These are phyloP conservation scores for Pollenia griseotomentosa DNA, from an alignment of 2,888 invertebrate genomes.

Conservation along the genomic window DNA sequence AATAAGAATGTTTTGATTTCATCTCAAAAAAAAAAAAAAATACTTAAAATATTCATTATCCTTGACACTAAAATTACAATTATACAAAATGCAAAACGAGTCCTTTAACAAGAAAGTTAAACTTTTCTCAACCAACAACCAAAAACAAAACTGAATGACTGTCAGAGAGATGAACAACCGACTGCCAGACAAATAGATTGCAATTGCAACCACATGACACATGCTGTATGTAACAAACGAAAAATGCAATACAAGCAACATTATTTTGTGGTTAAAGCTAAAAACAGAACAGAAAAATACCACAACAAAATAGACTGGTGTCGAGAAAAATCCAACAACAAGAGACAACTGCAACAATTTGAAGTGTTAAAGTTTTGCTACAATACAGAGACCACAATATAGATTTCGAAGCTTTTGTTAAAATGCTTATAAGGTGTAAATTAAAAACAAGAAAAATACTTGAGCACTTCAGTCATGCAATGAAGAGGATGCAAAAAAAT, in stretches of 20 bases:
- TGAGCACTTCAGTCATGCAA: background rate
- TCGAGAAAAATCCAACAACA: conserved; percentile 29
- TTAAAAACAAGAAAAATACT: conserved; percentile 52
- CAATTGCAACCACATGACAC: conserved; percentile 72
- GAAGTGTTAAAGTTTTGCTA: conserved; percentile 14
- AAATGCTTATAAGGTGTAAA: conserved; percentile 66
- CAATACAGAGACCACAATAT: conserved; percentile 30
- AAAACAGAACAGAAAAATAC: conserved; percentile 22
- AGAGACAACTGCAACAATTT: conserved; percentile 45
- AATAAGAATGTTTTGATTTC: background rate
- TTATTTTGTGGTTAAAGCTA: conserved; percentile 64
- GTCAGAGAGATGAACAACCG: conserved; percentile 63
- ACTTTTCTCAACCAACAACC: conserved; percentile 36
- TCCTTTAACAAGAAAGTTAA: conserved; percentile 18
- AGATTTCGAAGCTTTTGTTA: conserved; percentile 21
- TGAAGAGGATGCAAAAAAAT: background rate
- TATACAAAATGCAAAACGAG: conserved; percentile 13
- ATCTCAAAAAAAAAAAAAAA: background rate
- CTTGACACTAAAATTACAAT: conserved; percentile 30
- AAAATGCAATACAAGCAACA: conserved; percentile 62
- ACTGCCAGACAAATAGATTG: conserved; percentile 70
- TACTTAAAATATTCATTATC: conserved; percentile 25
- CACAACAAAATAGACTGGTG: background rate
- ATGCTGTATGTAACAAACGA: conserved; percentile 54
- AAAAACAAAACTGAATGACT: conserved; percentile 53